Conservation (phyloP, 2,113 vertebrate species). For the Triplophysa siluroides region DNA sequence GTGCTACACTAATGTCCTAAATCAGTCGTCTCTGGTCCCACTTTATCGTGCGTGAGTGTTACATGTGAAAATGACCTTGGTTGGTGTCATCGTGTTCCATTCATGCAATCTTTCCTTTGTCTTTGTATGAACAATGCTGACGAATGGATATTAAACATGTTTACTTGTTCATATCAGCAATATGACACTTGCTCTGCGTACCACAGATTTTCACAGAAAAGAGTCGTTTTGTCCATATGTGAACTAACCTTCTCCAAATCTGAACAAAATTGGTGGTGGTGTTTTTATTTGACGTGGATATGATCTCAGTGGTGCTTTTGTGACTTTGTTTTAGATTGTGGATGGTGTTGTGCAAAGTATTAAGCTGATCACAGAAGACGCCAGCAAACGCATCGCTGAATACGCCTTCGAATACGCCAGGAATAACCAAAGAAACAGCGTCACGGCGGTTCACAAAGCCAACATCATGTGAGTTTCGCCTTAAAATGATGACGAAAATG, state of each 20-base stretch:
- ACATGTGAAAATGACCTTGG: not conserved
- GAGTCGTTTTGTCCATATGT: slow-evolving; percentile 22
- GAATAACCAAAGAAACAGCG: slow-evolving; percentile 88
- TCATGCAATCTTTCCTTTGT: slow-evolving; percentile 5
- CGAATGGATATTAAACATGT: not conserved
- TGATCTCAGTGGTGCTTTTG: not conserved
- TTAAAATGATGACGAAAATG: not conserved
- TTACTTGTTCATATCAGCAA: not conserved
- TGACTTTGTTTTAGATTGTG: slow-evolving; percentile 82
- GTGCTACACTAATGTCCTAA: not conserved
- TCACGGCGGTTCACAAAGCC: slow-evolving; percentile 95
- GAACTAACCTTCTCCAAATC: not conserved
- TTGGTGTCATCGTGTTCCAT: not conserved
- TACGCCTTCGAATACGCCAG: slow-evolving; percentile 95
- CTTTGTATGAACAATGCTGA: slow-evolving; percentile 1
- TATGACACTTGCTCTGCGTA: slow-evolving; percentile 17
- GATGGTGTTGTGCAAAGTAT: slow-evolving; percentile 97
- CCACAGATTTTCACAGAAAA: not conserved
- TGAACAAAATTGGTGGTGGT: not conserved
- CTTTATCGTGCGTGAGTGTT: not conserved
- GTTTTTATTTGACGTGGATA: not conserved
- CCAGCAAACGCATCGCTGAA: slow-evolving; percentile 90
- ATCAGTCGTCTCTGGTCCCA: slow-evolving; percentile 13
- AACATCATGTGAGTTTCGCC: slow-evolving; percentile 90
- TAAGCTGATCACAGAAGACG: slow-evolving; percentile 93